Base-by-base conservation (phyloP, 2,888 invertebrate species). In the Melitaea athalia region DNA sequence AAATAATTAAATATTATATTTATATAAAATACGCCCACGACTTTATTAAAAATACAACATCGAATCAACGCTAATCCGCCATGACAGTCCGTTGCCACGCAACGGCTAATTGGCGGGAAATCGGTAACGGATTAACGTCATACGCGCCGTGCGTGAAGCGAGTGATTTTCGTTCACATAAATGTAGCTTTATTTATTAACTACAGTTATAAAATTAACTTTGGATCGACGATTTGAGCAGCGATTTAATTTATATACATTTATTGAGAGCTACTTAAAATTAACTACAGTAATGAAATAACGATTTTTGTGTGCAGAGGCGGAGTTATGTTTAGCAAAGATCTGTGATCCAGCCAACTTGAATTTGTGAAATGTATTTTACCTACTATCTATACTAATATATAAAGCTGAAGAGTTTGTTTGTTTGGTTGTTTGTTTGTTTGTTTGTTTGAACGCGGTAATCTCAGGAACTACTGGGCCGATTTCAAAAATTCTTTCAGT, bases 61-160 rank as follows among this genome's bases (percentile, higher is more conserved):
- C 74, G 70, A 59, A 64, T 60, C 63, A 63, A 68, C 49, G 63
- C 64, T 72, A 71, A 72, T 76, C 83, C 78, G 79, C 82, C 84
- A 83, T 87, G 82, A 81, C 81, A 81, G 64, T 55, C 33, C 81
- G 85, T 87, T 84, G 84, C 87, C 77, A 81, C 76, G 87, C 85
- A 83, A 88, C 87, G 76, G 67, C 77, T 88, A 88, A 88, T 89
- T 89, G 88, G 87, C 87, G 83, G 82, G 80, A 86, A 86, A 88
- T 87, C 82, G 81, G 73, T 79, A 76, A 80, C 69, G 83, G 85
- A 85, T 85, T 86, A 85, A 78, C 71, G 69, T 69, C 72, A 74
- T 64, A 64, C 74, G 71, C 76, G 75, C 69, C 72, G 79, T 73
- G 79, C 78, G 77, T 75, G 74, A 77, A 76, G 70, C 75, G 76